These are phyloP conservation scores for Cheilosia vulpina DNA, from an alignment of 2,888 invertebrate species.

Conservation along the genomic window DNA sequence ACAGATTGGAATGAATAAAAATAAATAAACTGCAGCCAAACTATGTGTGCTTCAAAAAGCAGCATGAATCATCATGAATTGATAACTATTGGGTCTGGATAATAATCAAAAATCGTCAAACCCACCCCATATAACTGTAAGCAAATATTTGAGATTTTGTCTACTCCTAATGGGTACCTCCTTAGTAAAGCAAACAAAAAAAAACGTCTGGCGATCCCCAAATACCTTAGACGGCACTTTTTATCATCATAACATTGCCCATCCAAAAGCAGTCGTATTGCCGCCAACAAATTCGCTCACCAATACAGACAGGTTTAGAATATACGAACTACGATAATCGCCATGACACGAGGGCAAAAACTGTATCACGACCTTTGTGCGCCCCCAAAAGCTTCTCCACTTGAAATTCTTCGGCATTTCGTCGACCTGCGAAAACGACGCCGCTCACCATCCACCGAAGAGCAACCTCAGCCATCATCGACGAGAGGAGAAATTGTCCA, in stretches of 20 bases:
- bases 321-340: slow-evolving; percentile 24
- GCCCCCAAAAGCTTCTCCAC: slow-evolving; percentile 10
- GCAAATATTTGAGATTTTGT: slow-evolving; percentile 51
- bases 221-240: slow-evolving; percentile 39
- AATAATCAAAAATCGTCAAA: too few species aligned
- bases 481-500: slow-evolving; percentile 37
- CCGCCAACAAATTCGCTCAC: slow-evolving; percentile 41
- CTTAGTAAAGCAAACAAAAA: neutral
- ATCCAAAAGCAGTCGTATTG: slow-evolving; percentile 49
- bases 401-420: slow-evolving; percentile 31
- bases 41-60: too few species aligned
- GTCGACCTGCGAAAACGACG: slow-evolving; percentile 41
- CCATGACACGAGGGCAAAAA: slow-evolving; percentile 64
- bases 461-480: slow-evolving; percentile 5
- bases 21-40: too few species aligned
- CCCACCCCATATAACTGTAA: slow-evolving; percentile 47
- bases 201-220: slow-evolving; percentile 24
- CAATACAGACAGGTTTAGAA: slow-evolving; percentile 22
- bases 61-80: too few species aligned
- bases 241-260: slow-evolving; percentile 8
- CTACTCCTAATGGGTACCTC: neutral
- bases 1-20: too few species aligned
- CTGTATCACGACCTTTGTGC: slow-evolving; percentile 64
- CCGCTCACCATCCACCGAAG: slow-evolving; percentile 35
- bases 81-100: too few species aligned